Base-by-base conservation (phyloP, 2,888 invertebrate species). In the Formica aserva region DNA sequence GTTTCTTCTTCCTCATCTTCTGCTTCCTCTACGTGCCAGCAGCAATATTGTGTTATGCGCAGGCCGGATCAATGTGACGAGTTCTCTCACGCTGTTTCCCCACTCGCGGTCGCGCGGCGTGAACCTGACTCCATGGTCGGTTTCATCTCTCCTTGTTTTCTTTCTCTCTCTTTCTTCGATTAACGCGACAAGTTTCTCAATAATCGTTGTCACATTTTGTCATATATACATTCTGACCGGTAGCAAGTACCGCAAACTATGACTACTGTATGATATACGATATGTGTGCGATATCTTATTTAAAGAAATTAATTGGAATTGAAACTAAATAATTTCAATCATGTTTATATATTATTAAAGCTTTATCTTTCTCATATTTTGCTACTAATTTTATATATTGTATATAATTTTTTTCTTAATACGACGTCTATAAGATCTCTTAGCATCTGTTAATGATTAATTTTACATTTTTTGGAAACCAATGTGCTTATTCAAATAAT, bases 81-180 rank as follows among this genome's bases (percentile, higher is more conserved):
- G 74, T 78, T 87, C 88, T 89, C 87, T 89, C 86, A 89, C 86
- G 88, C 82, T 81, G 84, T 85, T 90, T 87, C 86, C 82, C 85
- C 74, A 60, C 71, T 81, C 69, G n/a, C 77, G 75, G 87, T 88
- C 75, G 84, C 35, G 75, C 76, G 66, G 76, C 78, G 85, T 78
- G 72, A 60, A 72, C 41, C 45, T 48, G 32, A 29, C 66, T 15
- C 38, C 22, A 18, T 29, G 35, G 18, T 55, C 26, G 66, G 57
- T 71, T 8, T 67, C 41, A 48, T 55, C 45, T 55, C 18, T 41
- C 55, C 11, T 35, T 67, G 11, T 13, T 18, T 8, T 52, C 45
- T 18, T 45, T 45, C 45, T 45, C 45, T n/a, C 52, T 52, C 8
- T 52, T 6, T 81, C 38, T 57, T 67, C 22, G 75, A 35, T 80